Base-by-base conservation (phyloP, 1,140 invertebrate species). In the Triops longicaudatus region DNA sequence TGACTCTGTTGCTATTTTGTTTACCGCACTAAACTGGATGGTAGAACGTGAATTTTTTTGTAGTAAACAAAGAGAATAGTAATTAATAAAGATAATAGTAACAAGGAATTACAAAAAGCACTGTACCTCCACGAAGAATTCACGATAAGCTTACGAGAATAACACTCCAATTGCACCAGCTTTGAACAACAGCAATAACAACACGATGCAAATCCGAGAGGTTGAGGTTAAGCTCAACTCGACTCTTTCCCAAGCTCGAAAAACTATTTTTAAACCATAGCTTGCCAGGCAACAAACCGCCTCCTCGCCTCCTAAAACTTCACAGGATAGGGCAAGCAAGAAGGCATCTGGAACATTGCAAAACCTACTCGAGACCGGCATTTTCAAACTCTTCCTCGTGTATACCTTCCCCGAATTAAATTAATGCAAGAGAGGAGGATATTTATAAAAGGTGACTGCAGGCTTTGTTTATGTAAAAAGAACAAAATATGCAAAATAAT, bases 211-310 rank as follows among this genome's bases (percentile, higher is more conserved):
- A 63, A 63, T 63, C 50, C 50, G 50, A 63, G 31, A 37, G 14
- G 50, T 63, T 63, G 50, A 63, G 50, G 50, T 63, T 63, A 63
- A 63, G 50, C 50, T 22, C 50, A 63, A 63, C 50, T 63, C 50
- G 50, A 63, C 50, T 63, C 50, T 63, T 22, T 10, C 12, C n/a
- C n/a, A 63, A 22, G 17, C 50, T n/a, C 17, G 50, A 17, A 63
- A 22, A 63, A 63, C 50, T 63, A 63, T 63, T 63, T 63, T 63
- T 63, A 63, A 63, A 63, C 50, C 50, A 37, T 17, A 63, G 50
- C 50, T 63, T 63, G 50, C n/a, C 50, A n/a, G 50, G 17, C 31
- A 37, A 37, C 31, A 37, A 37, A 37, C 31, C 50, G 22, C 22
- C 50, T 4, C 14, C 50, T 63, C 14, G 22, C 17, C 50, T 63